Evolutionary conservation across 2,888 invertebrate genomes (phyloP), one percentile per base, ranked within the genome.

Genomic region (Luffia ferchaultella): DNA sequence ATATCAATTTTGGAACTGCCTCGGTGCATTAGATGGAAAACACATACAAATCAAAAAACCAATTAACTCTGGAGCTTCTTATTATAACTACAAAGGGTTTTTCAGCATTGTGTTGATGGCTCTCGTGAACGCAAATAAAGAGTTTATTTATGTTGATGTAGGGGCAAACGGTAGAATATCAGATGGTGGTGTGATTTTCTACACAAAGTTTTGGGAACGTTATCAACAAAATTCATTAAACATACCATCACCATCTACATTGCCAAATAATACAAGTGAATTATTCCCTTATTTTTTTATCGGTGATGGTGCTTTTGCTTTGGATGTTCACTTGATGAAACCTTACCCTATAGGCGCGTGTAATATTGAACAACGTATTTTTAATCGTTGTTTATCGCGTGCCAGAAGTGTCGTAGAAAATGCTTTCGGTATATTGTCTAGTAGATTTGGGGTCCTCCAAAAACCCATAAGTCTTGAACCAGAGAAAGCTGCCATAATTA

Each of bases 101-200:
- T 57, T 57, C 45, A 60, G 60, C 44, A 55, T 58, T 20, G 57
- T 63, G 16, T 53, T 64, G 40, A 49, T 63, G 50, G 62, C 60
- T 41, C 41, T 60, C 30, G 59, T 59, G 20, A 57, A 60, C 52
- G 55, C 53, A 44, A 51, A 59, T 41, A 59, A 57, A 46, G 46
- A 52, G 44, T 60, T 58, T 54, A 44, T 53, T 17, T 54, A 54
- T 46, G 45, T 47, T 42, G 53, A 58, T 53, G 52, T 58, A 16
- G 60, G 59, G 3, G 54, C 56, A 42, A 57, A 59, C 48, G 57
- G 55, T 42, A 51, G 57, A 46, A 46, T 56, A 50, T 55, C 55
- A 16, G 55, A 56, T 55, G 53, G 53, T 18, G 54, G 56, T 20
- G 49, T 30, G 3, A 7, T 30, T 7, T 12, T 7, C 5, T 7